A percentile compares a stretch with the other conserved stretches of the same genome.
phyloP scores from a whole-genome alignment of 1,140 invertebrate genomes.

The Ips typographus region DNA sequence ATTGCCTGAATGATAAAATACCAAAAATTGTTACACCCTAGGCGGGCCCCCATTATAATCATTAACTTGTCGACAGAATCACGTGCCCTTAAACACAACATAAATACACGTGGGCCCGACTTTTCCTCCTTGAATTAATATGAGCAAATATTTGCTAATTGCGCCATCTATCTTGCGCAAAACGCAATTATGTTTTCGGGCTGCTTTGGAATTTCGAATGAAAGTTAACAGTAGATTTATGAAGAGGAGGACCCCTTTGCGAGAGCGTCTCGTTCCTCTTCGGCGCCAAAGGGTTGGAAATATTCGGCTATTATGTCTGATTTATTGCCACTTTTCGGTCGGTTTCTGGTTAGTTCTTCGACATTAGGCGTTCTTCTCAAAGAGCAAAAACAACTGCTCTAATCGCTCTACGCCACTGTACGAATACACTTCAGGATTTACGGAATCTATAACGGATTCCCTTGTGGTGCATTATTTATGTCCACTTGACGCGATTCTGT shows the following conservation, averaged over 20 bases:
- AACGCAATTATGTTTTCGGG: constrained; percentile 24
- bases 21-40: too few relatives aligned
- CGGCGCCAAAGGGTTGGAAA: constrained; percentile 15
- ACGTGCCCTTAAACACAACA: constrained; percentile 12
- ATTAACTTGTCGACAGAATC: constrained; percentile 10
- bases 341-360: constrained; percentile 1
- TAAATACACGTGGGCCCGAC: constrained; percentile 16
- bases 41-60: constrained; percentile 1
- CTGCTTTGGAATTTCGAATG: constrained; percentile 15
- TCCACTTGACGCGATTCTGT: constrained; percentile 50
- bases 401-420: constrained; percentile 15
- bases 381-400: not conserved
- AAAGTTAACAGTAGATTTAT: constrained; percentile 28
- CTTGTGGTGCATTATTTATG: constrained; percentile 50
- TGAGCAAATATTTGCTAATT: constrained; percentile 26
- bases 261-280: constrained; percentile 1
- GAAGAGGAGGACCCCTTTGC: constrained; percentile 17
- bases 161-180: constrained; percentile 21
- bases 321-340: constrained; percentile 17
- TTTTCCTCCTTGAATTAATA: constrained; percentile 17
- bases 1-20: too few relatives aligned
- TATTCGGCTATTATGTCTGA: constrained; percentile 18
- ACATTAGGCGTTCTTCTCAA: not conserved
- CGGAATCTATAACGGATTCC: constrained; percentile 45
- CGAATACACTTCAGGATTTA: constrained; percentile 37